Percentiles rank a stretch among this genome's conserved stretches.
phyloP scores from a whole-genome alignment of 2,113 vertebrate species.

The Nerophis ophidion region DNA sequence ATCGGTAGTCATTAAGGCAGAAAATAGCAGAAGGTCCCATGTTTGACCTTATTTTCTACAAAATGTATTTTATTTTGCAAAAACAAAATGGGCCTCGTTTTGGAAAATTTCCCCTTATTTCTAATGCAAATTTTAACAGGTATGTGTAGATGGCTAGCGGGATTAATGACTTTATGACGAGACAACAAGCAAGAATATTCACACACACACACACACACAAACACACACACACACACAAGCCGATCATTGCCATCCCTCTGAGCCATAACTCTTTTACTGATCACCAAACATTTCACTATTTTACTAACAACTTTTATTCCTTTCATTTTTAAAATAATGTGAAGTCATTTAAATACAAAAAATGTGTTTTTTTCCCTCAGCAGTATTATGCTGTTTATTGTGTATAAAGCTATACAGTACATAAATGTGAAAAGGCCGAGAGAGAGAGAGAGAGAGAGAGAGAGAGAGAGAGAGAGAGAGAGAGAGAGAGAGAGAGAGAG shows the following conservation, averaged over 20 bases:
- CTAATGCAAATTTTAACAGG: too few relatives aligned
- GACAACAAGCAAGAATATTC: slow-evolving; percentile 23
- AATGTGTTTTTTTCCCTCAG: slow-evolving; percentile 24
- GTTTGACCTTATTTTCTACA: too few relatives aligned
- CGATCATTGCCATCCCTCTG: slow-evolving; percentile 55
- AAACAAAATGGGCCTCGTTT: too few relatives aligned
- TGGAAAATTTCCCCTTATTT: too few relatives aligned
- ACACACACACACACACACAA: slow-evolving; percentile 21
- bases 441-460: slow-evolving; percentile 55
- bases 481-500: slow-evolving; percentile 55
- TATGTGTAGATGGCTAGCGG: too few relatives aligned
- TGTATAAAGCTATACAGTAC: slow-evolving; percentile 68
- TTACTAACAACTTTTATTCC: slow-evolving; percentile 61
- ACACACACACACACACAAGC: slow-evolving; percentile 24
- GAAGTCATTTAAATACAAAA: slow-evolving; percentile 67
- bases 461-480: slow-evolving; percentile 48
- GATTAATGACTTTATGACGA: slow-evolving; percentile 22
- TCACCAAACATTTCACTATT: slow-evolving; percentile 79
- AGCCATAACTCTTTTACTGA: slow-evolving; percentile 65
- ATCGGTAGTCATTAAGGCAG: too few relatives aligned
- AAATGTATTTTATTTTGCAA: too few relatives aligned
- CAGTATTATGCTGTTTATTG: slow-evolving; percentile 58
- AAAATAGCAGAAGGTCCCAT: too few relatives aligned
- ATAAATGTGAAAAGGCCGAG: slow-evolving; percentile 64
- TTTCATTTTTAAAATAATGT: slow-evolving; percentile 62